phyloP scores from a whole-genome alignment of 1,140 invertebrate species.

The Meloidogyne chitwoodi region DNA sequence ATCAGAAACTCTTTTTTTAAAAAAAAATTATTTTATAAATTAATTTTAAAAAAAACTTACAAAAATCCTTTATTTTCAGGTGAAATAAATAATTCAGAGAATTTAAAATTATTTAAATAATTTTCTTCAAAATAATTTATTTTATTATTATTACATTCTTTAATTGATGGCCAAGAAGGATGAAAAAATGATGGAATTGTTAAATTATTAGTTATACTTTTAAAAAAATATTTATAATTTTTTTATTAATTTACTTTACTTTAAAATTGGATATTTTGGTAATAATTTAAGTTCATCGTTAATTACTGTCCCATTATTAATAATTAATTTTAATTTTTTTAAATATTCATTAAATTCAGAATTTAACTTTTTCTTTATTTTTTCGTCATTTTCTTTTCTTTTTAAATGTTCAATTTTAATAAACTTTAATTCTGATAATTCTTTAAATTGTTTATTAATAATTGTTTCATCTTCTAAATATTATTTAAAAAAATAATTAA shows the following conservation, averaged over 20 bases:
- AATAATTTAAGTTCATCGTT: conserved; percentile 7
- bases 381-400: background rate
- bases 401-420: background rate
- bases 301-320: background rate
- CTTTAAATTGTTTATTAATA: background rate
- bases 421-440: background rate
- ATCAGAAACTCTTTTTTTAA: conserved; percentile 20
- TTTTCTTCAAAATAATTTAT: background rate
- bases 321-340: background rate
- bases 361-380: background rate
- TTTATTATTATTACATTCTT: conserved; percentile 1
- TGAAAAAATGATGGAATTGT: background rate
- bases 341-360: conserved; percentile 2
- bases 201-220: background rate
- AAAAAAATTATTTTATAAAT: background rate
- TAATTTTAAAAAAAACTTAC: conserved; percentile 7
- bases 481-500: background rate
- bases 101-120: background rate
- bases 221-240: background rate
- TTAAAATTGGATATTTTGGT: conserved; percentile 18
- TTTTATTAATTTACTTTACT: no score
- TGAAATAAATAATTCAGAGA: conserved; percentile 18
- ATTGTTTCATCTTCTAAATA: background rate
- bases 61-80: conserved; percentile 25
- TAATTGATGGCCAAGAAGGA: conserved; percentile 17